Percentiles rank a stretch among this genome's conserved stretches.
These are phyloP conservation scores for Heterohyrax brucei DNA, from an alignment of 2,797 vertebrate genomes.

Conservation along the genomic window DNA sequence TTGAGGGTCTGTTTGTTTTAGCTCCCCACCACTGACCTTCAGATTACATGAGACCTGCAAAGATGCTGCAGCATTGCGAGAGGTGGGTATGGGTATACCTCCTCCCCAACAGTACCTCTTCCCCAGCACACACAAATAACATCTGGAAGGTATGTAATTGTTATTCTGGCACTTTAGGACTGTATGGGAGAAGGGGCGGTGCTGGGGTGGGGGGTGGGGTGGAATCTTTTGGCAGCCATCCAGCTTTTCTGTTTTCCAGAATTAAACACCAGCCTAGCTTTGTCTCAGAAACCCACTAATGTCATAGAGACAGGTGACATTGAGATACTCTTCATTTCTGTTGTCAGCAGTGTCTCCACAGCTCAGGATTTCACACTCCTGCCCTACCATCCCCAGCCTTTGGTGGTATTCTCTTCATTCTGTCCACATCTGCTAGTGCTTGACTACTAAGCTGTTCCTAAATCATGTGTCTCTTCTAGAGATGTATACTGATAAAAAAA, in stretches of 20 bases:
- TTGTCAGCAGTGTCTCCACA: accelerated
- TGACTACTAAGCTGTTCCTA: conserved; percentile 88
- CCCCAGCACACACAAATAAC: background rate
- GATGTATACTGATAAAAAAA: conserved; percentile 85
- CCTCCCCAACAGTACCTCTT: background rate
- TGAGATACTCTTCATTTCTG: background rate
- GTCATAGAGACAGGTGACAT: background rate
- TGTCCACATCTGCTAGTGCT: conserved; percentile 82
- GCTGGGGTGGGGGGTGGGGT: too few species aligned
- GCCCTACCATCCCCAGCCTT: background rate
- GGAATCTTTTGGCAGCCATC: background rate
- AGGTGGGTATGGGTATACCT: too few species aligned
- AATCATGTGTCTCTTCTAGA: conserved; percentile 88
- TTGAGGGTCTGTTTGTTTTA: background rate
- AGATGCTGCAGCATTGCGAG: background rate
- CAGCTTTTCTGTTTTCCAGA: background rate
- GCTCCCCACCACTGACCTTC: background rate
- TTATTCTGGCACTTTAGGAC: background rate
- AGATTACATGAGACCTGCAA: background rate
- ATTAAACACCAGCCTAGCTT: conserved; percentile 34
- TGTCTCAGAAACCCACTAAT: background rate
- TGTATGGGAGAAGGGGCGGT: background rate
- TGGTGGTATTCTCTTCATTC: conserved; percentile 72
- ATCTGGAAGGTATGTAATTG: accelerated
- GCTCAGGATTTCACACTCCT: background rate